Conservation (phyloP, 2,113 vertebrate species). For the Hemicordylus capensis region DNA sequence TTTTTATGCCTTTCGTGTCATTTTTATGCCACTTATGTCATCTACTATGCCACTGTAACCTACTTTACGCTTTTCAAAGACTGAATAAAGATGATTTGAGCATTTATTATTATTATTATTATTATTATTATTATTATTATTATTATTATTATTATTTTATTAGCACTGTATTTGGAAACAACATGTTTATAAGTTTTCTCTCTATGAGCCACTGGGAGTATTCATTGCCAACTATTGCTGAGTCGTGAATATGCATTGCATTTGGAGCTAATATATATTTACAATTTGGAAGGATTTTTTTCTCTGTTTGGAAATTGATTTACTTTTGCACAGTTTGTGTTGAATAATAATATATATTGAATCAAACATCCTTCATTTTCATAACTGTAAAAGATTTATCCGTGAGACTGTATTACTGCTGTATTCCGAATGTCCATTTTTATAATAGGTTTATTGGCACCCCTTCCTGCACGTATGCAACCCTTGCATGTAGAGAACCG, state of each 20-base stretch:
- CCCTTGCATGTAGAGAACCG: background rate
- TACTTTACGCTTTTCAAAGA: too few relatives aligned
- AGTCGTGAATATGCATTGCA: background rate
- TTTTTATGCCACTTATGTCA: too few relatives aligned
- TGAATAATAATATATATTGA: background rate
- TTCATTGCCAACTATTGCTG: background rate
- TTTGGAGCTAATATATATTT: background rate
- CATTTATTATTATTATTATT: too few relatives aligned
- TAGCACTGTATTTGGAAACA: too few relatives aligned
- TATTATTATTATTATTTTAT: too few relatives aligned
- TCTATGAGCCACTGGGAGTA: background rate
- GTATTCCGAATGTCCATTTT: background rate
- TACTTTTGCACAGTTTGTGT: background rate
- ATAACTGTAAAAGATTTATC: background rate
- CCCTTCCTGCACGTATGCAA: background rate
- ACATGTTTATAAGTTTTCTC: too few relatives aligned
- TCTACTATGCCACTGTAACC: too few relatives aligned
- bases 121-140: too few relatives aligned
- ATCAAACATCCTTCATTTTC: background rate
- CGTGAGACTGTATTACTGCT: background rate
- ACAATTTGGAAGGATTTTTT: background rate
- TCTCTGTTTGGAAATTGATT: background rate
- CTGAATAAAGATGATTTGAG: too few relatives aligned
- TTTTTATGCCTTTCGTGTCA: too few relatives aligned
- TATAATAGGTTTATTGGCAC: background rate